phyloP scores from a whole-genome alignment of 2,797 vertebrate genomes.

The Cheirogaleus major region DNA sequence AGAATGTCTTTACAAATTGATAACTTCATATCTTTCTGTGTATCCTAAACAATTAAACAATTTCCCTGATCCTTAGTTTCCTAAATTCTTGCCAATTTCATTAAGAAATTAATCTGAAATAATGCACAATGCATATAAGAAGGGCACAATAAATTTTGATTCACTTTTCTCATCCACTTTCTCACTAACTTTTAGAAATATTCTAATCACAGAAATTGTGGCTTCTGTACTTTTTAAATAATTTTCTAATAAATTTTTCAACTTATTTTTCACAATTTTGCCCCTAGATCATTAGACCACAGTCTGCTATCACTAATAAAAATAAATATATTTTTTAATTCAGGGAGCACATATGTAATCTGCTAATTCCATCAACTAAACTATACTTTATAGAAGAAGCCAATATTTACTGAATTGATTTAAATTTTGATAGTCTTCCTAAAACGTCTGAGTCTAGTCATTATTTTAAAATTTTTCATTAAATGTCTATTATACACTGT shows the following conservation, averaged over 20 bases:
- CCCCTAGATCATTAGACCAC: background rate
- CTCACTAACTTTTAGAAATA: background rate
- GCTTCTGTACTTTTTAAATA: background rate
- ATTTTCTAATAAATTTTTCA: background rate
- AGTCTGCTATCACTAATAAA: background rate
- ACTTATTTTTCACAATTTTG: background rate
- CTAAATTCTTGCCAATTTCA: background rate
- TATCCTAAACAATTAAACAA: background rate
- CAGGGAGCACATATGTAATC: background rate
- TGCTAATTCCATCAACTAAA: background rate
- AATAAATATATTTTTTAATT: background rate
- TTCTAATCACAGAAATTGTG: background rate
- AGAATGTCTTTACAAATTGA: background rate
- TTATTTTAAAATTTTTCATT: background rate
- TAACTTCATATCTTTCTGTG: background rate
- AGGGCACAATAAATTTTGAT: background rate
- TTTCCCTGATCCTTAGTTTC: background rate
- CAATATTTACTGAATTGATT: background rate
- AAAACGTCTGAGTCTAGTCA: background rate
- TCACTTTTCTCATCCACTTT: background rate
- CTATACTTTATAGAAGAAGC: background rate
- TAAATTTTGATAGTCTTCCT: conserved; percentile 12
- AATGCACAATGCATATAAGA: background rate
- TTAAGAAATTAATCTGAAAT: background rate
- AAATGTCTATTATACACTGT: background rate